These are phyloP conservation scores for Sycophaga agraensis DNA, from an alignment of 1,140 invertebrate species.

Conservation along the genomic window DNA sequence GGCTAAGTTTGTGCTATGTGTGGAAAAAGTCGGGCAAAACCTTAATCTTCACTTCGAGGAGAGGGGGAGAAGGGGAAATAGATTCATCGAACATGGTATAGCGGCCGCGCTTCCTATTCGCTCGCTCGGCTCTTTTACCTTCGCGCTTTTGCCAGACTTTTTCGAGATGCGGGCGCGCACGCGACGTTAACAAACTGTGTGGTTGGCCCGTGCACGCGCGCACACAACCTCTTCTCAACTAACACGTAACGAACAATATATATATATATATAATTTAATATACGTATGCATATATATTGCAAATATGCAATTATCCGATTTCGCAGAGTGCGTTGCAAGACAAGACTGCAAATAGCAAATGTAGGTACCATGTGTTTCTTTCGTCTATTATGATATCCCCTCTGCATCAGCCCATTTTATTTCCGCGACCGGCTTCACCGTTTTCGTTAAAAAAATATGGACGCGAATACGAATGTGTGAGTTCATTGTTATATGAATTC, in stretches of 20 bases:
- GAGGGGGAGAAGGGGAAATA: constrained; percentile 18
- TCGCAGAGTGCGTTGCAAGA: not conserved
- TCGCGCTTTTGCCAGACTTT: constrained; percentile 20
- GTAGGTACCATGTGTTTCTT: constrained; percentile 18
- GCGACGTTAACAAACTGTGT: too few relatives aligned
- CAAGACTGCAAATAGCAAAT: constrained; percentile 15
- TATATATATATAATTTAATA: too few relatives aligned
- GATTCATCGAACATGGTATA: not conserved
- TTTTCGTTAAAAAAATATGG: constrained; percentile 29
- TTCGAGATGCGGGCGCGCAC: not conserved
- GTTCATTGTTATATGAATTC: not conserved
- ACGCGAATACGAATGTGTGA: constrained; percentile 25
- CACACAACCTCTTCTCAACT: constrained; percentile 1
- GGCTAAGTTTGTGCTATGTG: not conserved
- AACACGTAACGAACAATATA: constrained; percentile 20
- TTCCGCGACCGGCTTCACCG: too few relatives aligned
- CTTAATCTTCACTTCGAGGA: too few relatives aligned
- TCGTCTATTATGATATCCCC: not conserved
- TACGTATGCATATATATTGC: constrained; percentile 1
- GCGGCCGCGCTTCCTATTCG: not conserved
- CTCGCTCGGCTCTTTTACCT: not conserved
- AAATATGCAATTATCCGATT: constrained; percentile 18
- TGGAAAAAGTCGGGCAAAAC: constrained; percentile 25
- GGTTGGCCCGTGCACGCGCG: too few relatives aligned
- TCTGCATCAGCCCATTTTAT: not conserved